phyloP scores from a whole-genome alignment of 2,797 vertebrate species.

The Aulostomus chinensis region DNA sequence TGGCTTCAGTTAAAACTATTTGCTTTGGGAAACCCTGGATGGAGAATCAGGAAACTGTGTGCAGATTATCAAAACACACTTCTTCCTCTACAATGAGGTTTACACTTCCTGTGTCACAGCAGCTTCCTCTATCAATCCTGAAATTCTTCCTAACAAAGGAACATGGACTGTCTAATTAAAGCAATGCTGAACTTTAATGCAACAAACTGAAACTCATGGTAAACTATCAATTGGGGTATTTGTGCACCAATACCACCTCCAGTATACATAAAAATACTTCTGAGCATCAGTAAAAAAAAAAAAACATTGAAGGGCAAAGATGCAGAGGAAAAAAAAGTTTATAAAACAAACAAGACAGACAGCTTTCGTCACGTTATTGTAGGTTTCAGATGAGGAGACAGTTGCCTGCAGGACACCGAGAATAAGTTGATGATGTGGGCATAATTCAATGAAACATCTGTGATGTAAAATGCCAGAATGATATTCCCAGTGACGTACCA shows the following conservation, averaged over 20 bases:
- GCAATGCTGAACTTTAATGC: too few species aligned
- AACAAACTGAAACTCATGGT: too few species aligned
- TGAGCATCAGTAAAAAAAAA: too few species aligned
- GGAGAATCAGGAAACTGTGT: constrained; percentile 40
- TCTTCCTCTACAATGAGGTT: constrained; percentile 20
- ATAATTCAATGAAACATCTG: constrained; percentile 30
- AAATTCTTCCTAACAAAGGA: constrained; percentile 14
- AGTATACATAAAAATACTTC: too few species aligned
- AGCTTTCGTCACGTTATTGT: not conserved
- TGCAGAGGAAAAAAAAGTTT: not conserved
- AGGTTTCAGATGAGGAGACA: constrained; percentile 2
- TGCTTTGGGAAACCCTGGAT: constrained; percentile 16
- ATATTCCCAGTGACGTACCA: constrained; percentile 15
- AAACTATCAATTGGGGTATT: too few species aligned
- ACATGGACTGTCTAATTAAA: too few species aligned
- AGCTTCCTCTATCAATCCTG: constrained; percentile 20
- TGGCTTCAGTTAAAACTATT: constrained; percentile 2
- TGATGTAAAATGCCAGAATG: constrained; percentile 34
- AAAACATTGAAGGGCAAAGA: too few species aligned
- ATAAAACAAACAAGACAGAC: not conserved
- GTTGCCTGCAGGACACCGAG: constrained; percentile 6
- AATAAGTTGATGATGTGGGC: constrained; percentile 12
- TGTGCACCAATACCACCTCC: too few species aligned
- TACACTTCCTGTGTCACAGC: constrained; percentile 2
- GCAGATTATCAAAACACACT: constrained; percentile 20